Conservation (phyloP, 2,113 vertebrate genomes). For the Jacana jacana region DNA sequence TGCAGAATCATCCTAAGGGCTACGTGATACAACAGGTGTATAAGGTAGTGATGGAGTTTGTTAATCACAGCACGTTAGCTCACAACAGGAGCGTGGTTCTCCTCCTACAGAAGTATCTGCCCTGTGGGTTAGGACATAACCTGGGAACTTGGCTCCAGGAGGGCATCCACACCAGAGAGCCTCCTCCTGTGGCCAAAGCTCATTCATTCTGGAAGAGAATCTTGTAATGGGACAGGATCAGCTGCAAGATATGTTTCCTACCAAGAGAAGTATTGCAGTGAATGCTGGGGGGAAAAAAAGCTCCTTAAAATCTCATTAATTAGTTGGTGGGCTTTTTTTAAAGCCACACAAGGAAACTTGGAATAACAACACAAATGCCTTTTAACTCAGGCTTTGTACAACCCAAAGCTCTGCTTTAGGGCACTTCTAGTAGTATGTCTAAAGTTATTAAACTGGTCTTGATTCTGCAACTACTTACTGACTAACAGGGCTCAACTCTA, state of each 20-base stretch:
- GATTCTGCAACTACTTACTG: neutral
- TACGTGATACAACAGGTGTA: rapidly evolving
- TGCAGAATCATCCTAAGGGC: neutral
- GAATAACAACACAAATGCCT: neutral
- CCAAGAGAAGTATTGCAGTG: neutral
- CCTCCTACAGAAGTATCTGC: neutral
- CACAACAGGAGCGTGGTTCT: neutral
- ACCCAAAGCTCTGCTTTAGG: neutral
- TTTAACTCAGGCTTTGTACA: neutral
- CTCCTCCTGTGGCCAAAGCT: neutral
- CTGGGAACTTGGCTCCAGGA: neutral
- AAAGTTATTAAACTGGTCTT: neutral
- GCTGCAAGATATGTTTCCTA: neutral
- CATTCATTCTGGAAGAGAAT: neutral
- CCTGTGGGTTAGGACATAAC: neutral
- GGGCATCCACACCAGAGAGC: neutral
- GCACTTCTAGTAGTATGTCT: neutral
- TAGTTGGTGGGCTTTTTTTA: neutral
- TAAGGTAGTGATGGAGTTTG: rapidly evolving
- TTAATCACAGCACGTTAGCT: neutral
- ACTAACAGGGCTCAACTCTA: neutral
- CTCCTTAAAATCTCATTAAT: neutral
- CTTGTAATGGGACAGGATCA: neutral
- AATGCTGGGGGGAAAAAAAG: neutral
- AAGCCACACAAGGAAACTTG: neutral